Conservation (phyloP, 2,888 invertebrate species). For the Sabatieria punctata region DNA sequence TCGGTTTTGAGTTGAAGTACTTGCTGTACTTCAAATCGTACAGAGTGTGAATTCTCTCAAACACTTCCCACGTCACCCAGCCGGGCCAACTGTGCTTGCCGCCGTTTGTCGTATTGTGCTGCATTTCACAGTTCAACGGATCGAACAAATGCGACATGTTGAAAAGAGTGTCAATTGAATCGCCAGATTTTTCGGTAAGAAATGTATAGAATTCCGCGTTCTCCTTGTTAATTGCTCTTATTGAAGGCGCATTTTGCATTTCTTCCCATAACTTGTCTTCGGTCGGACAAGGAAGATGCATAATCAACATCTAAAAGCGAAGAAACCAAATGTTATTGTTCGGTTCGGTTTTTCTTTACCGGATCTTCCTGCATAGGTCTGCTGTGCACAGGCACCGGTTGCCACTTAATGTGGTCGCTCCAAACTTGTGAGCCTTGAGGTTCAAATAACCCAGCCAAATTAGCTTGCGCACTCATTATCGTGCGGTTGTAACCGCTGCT, state of each 20-base stretch:
- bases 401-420: conserved; percentile 45
- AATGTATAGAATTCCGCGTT: conserved; percentile 15
- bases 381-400: conserved; percentile 68
- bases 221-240: conserved; percentile 13
- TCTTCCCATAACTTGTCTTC: conserved; percentile 14
- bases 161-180: conserved; percentile 14
- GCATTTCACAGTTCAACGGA: conserved; percentile 18
- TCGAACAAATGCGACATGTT: conserved; percentile 22
- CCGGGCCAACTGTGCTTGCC: conserved; percentile 14
- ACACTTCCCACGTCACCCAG: conserved; percentile 22
- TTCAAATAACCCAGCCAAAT: conserved; percentile 36
- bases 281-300: conserved; percentile 47
- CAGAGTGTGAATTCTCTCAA: conserved; percentile 14
- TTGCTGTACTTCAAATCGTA: conserved; percentile 18
- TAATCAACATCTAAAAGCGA: conserved; percentile 44
- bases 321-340: no score
- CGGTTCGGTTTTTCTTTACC: no score
- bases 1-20: conserved; percentile 16
- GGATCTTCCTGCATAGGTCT: conserved; percentile 49
- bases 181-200: conserved; percentile 16
- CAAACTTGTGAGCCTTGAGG: conserved; percentile 27
- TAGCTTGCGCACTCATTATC: conserved; percentile 40
- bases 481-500: conserved; percentile 77
- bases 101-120: not conserved
- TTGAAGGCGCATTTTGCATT: conserved; percentile 11